phyloP scores from a whole-genome alignment of 2,113 vertebrate species.

The Galbula dea region DNA sequence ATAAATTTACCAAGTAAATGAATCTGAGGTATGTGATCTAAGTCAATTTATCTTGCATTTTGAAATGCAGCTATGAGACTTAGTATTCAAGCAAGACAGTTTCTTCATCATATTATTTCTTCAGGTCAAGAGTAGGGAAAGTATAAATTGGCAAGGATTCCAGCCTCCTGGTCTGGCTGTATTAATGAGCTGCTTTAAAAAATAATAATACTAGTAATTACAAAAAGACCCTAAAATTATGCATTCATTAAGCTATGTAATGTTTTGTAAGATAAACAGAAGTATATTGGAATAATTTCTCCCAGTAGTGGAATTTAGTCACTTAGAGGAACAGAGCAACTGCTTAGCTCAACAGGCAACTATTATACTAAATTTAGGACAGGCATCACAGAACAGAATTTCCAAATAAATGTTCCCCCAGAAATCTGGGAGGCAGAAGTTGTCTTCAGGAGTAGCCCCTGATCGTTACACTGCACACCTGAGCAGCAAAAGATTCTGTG shows the following conservation, averaged over 20 bases:
- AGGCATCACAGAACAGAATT: accelerated
- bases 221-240: background rate
- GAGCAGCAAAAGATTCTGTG: background rate
- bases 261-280: background rate
- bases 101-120: background rate
- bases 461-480: background rate
- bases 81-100: background rate
- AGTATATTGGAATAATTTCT: background rate
- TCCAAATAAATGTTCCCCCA: background rate
- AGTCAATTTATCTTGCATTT: background rate
- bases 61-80: background rate
- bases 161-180: background rate
- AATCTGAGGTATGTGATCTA: background rate
- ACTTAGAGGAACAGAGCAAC: background rate
- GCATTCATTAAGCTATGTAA: too few species aligned
- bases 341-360: background rate
- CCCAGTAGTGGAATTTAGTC: background rate
- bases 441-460: background rate
- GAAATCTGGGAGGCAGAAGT: background rate
- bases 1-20: background rate
- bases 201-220: background rate
- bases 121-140: background rate
- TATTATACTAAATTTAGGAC: background rate
- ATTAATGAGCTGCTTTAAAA: background rate
- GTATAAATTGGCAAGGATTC: background rate